These are phyloP conservation scores for Cephus rjabovi DNA, from an alignment of 2,888 invertebrate genomes.

Conservation along the genomic window DNA sequence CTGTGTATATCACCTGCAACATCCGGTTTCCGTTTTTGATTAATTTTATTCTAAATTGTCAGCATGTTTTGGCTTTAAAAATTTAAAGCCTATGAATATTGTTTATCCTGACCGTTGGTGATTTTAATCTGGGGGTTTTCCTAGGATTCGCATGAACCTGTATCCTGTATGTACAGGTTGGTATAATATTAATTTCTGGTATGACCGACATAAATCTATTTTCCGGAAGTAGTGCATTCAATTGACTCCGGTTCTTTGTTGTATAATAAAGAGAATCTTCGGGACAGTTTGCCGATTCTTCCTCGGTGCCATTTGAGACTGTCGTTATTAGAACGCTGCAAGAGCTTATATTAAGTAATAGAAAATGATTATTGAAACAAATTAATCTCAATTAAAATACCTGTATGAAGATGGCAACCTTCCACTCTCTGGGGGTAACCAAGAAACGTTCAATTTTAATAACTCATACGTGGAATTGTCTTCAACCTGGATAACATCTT, in stretches of 20 bases:
- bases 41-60: neutral
- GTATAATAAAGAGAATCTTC: slow-evolving; percentile 47
- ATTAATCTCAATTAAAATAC: slow-evolving; percentile 29
- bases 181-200: slow-evolving; percentile 48
- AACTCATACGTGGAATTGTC: slow-evolving; percentile 28
- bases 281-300: slow-evolving; percentile 33
- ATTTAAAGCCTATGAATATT: neutral
- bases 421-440: slow-evolving; percentile 39
- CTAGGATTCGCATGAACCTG: slow-evolving; percentile 56
- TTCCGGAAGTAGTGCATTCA: slow-evolving; percentile 46
- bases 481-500: slow-evolving; percentile 28
- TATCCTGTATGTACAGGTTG: slow-evolving; percentile 52
- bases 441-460: slow-evolving; percentile 50
- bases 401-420: slow-evolving; percentile 51
- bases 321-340: slow-evolving; percentile 47
- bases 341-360: slow-evolving; percentile 1
- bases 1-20: slow-evolving; percentile 46
- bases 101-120: slow-evolving; percentile 4
- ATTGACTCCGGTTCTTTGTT: slow-evolving; percentile 33
- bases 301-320: slow-evolving; percentile 20
- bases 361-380: slow-evolving; percentile 3
- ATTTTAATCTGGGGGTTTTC: slow-evolving; percentile 27
- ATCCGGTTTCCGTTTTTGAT: neutral
- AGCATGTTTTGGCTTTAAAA: neutral
- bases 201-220: slow-evolving; percentile 39